Conservation (phyloP, 1,140 invertebrate genomes). For the Drosophila elegans region DNA sequence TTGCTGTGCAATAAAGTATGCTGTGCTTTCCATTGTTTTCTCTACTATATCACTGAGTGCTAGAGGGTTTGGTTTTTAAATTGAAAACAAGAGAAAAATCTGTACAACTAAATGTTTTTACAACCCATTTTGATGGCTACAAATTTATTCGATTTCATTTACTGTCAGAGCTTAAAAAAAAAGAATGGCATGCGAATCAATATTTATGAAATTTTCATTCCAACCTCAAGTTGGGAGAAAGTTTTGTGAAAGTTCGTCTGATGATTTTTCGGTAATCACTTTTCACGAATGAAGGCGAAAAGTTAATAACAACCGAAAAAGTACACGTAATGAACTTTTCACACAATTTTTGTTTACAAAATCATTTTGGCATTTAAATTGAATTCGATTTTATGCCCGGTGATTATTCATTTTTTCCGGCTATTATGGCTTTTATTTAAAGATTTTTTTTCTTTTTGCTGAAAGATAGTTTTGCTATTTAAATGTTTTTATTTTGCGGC, state of each 20-base stretch:
- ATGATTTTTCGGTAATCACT: slow-evolving; percentile 29
- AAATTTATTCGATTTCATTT: slow-evolving; percentile 9
- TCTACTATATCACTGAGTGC: slow-evolving; percentile 29
- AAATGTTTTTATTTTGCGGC: slow-evolving; percentile 35
- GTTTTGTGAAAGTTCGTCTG: slow-evolving; percentile 4
- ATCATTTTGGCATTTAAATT: slow-evolving; percentile 28
- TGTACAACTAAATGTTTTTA: slow-evolving; percentile 27
- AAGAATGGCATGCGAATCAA: slow-evolving; percentile 1
- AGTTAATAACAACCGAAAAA: background rate
- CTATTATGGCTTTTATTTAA: slow-evolving; percentile 36
- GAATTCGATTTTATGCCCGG: slow-evolving; percentile 23
- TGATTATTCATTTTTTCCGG: slow-evolving; percentile 23
- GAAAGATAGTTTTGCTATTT: slow-evolving; percentile 44
- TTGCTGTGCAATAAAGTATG: slow-evolving; percentile 21
- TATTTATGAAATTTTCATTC: slow-evolving; percentile 1
- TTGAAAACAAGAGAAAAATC: slow-evolving; percentile 19
- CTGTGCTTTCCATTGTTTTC: slow-evolving; percentile 8
- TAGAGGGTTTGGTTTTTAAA: slow-evolving; percentile 17
- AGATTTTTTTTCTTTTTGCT: slow-evolving; percentile 22
- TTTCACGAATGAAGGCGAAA: slow-evolving; percentile 6
- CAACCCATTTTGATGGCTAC: slow-evolving; percentile 29
- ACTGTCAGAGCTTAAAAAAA: slow-evolving; percentile 1
- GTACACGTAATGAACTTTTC: background rate
- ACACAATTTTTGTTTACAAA: slow-evolving; percentile 9
- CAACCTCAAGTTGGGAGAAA: slow-evolving; percentile 4